Percentiles rank a stretch among this genome's conserved stretches.
Conservation (phyloP, 2,888 invertebrate genomes). For the Cataglyphis rosenhaueri region DNA sequence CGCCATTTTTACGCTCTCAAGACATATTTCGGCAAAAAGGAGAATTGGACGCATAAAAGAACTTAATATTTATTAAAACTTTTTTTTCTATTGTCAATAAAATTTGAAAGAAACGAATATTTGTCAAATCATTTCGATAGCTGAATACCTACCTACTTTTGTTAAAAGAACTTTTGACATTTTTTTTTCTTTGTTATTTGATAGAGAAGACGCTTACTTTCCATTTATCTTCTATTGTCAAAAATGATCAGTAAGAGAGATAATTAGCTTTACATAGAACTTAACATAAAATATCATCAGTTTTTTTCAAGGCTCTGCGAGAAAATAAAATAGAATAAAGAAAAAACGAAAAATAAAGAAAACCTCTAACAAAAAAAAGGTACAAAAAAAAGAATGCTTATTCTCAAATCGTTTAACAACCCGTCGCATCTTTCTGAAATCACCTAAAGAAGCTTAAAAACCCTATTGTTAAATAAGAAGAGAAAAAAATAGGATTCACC, state of each 20-base stretch:
- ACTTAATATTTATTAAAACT: background rate
- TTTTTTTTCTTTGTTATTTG: background rate
- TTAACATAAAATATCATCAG: background rate
- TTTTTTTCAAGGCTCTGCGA: background rate
- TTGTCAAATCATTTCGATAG: background rate
- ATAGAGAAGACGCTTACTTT: background rate
- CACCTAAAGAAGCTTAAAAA: background rate
- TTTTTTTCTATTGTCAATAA: background rate
- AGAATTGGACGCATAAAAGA: background rate
- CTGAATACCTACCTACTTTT: background rate
- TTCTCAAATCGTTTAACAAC: background rate
- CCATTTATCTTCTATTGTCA: background rate
- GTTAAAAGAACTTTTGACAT: background rate
- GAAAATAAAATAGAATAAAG: background rate
- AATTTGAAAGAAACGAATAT: background rate
- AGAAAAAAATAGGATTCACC: too few relatives aligned
- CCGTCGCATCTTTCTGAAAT: background rate
- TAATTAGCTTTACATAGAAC: background rate
- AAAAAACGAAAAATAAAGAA: background rate
- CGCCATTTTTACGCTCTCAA: conserved; percentile 75
- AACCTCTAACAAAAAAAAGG: background rate
- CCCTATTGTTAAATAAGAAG: too few relatives aligned
- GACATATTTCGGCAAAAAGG: conserved; percentile 7
- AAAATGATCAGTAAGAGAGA: background rate
- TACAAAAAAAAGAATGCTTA: background rate